phyloP scores from a whole-genome alignment of 2,888 invertebrate genomes.

The Hydropsyche betteni region DNA sequence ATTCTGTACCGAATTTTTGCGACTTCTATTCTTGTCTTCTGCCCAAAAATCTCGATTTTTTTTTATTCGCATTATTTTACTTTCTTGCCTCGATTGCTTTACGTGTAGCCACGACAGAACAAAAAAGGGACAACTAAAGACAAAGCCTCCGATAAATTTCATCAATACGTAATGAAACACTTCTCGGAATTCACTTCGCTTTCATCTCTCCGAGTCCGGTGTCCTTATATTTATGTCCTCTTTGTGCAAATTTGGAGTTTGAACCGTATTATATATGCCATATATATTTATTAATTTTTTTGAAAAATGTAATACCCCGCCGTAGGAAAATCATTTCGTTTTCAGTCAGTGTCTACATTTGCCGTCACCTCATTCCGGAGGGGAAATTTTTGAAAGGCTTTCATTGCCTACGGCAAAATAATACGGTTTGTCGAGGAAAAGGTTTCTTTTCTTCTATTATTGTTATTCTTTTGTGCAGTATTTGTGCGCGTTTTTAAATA shows the following conservation, averaged over 20 bases:
- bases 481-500: slow-evolving; percentile 9
- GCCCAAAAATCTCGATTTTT: background rate
- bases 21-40: slow-evolving; percentile 1
- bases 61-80: background rate
- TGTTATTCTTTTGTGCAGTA: background rate
- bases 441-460: background rate
- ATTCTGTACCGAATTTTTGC: slow-evolving; percentile 10
- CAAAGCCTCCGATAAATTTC: slow-evolving; percentile 29
- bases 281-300: background rate
- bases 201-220: slow-evolving; percentile 22
- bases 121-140: slow-evolving; percentile 27
- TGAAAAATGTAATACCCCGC: background rate
- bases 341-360: background rate
- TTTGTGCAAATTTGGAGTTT: slow-evolving; percentile 28
- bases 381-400: slow-evolving; percentile 26
- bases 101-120: background rate
- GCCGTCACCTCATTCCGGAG: background rate
- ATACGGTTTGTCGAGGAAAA: background rate
- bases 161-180: slow-evolving; percentile 32
- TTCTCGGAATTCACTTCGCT: slow-evolving; percentile 24
- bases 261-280: background rate
- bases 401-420: slow-evolving; percentile 8
- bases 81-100: background rate
- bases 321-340: slow-evolving; percentile 6
- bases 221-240: slow-evolving; percentile 7